A percentile compares a stretch with the other conserved stretches of the same genome.
phyloP scores from a whole-genome alignment of 2,113 vertebrate species.

The Damaliscus lunatus region DNA sequence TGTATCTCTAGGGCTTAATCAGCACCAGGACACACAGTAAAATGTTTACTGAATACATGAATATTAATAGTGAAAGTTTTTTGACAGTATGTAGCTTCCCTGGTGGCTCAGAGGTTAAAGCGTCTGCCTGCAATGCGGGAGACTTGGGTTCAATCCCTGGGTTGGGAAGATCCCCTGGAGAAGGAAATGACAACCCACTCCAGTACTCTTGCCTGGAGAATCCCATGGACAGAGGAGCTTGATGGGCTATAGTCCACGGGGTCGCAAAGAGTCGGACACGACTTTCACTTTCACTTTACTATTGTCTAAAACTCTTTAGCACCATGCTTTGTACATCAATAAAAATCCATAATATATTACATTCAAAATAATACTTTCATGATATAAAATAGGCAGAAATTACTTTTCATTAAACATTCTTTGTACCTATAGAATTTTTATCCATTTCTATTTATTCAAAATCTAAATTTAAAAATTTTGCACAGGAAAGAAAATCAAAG shows the following conservation, averaged over 20 bases:
- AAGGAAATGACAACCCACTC: no score
- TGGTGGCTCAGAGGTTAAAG: no score
- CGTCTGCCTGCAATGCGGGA: no score
- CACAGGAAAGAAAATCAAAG: not conserved
- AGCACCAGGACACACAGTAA: not conserved
- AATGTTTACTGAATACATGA: not conserved
- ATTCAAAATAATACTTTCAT: not conserved
- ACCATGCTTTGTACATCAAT: not conserved
- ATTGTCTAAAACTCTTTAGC: not conserved
- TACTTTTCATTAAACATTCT: not conserved
- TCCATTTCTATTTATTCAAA: constrained; percentile 10
- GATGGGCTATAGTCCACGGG: no score
- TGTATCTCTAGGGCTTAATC: not conserved
- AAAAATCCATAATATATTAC: not conserved
- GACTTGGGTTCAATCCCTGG: no score
- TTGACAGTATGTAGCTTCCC: not conserved
- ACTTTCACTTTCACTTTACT: not conserved
- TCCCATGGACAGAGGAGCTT: no score
- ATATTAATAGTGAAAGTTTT: not conserved
- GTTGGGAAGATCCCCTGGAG: no score
- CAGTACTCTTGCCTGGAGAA: no score
- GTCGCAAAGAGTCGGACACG: no score
- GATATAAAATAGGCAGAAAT: not conserved
- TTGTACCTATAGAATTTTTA: not conserved
- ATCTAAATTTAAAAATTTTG: not conserved